A percentile compares a stretch with the other conserved stretches of the same genome.
Evolutionary conservation across 2,888 invertebrate genomes (phyloP).

Genomic region (Cosmopolites sordidus): DNA sequence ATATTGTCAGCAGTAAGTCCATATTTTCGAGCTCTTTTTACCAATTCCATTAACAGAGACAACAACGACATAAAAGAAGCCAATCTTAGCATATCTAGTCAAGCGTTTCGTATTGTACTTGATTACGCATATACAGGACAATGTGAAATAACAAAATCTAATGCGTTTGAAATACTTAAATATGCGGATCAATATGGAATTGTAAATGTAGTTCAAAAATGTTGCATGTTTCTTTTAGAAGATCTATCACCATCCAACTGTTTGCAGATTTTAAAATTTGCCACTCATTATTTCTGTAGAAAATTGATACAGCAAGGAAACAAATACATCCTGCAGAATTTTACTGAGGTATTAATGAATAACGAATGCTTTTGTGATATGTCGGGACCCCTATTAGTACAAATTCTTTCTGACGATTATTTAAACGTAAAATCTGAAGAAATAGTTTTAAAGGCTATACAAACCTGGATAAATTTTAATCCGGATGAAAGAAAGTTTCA

Average conservation of each 20-base stretch:
- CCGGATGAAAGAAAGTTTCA: slow-evolving; percentile 52
- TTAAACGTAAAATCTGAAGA: slow-evolving; percentile 70
- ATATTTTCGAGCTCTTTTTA: slow-evolving; percentile 67
- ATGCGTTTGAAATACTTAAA: slow-evolving; percentile 65
- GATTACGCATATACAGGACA: slow-evolving; percentile 72
- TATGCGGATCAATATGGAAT: slow-evolving; percentile 72
- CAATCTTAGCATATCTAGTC: slow-evolving; percentile 56
- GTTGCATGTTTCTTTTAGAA: slow-evolving; percentile 62
- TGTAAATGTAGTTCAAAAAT: slow-evolving; percentile 65
- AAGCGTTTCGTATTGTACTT: slow-evolving; percentile 62
- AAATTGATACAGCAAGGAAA: slow-evolving; percentile 60
- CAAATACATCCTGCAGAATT: slow-evolving; percentile 40
- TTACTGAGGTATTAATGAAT: slow-evolving; percentile 53
- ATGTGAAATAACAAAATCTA: slow-evolving; percentile 60
- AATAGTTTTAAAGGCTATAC: slow-evolving; percentile 63
- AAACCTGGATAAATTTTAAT: slow-evolving; percentile 65
- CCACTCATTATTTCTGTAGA: slow-evolving; percentile 65
- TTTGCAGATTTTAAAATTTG: slow-evolving; percentile 67
- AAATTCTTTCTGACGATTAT: slow-evolving; percentile 62
- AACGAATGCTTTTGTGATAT: slow-evolving; percentile 63
- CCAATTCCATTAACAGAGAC: slow-evolving; percentile 61
- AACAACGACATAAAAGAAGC: slow-evolving; percentile 60
- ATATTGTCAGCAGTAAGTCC: slow-evolving; percentile 70
- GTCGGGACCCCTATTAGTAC: slow-evolving; percentile 57
- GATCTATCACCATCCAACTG: slow-evolving; percentile 66